Conservation (phyloP, 2,888 invertebrate species). For the Eupelmus urozonus region DNA sequence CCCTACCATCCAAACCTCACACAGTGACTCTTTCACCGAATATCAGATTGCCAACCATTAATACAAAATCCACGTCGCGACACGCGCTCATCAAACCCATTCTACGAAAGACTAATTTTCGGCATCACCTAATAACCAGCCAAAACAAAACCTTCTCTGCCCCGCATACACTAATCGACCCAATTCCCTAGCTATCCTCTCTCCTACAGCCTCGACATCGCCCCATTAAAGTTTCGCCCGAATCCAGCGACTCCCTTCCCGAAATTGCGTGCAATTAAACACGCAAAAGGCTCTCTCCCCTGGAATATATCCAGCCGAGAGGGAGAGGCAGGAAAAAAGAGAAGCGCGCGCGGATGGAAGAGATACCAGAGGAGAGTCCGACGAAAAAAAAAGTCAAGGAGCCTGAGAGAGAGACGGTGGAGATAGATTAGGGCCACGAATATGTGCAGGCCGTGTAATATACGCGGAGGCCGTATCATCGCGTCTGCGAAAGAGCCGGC, state of each 20-base stretch:
- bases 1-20: too few relatives aligned
- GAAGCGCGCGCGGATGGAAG: too few relatives aligned
- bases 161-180: constrained; percentile 16
- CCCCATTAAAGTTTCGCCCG: constrained; percentile 10
- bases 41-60: too few relatives aligned
- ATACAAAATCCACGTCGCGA: too few relatives aligned
- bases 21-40: too few relatives aligned
- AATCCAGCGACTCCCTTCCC: not conserved
- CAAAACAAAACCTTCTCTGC: too few relatives aligned
- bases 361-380: not conserved
- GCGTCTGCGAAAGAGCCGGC: constrained; percentile 7
- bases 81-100: too few relatives aligned
- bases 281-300: not conserved
- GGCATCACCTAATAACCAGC: too few relatives aligned
- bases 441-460: not conserved
- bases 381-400: constrained; percentile 11
- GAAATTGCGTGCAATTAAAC: constrained; percentile 41
- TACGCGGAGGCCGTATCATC: constrained; percentile 17
- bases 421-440: constrained; percentile 43
- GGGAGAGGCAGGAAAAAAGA: not conserved
- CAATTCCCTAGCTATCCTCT: not conserved
- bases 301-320: not conserved
- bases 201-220: not conserved
- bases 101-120: too few relatives aligned
- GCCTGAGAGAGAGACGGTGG: not conserved